Percentiles rank a stretch among this genome's conserved stretches.
phyloP scores from a whole-genome alignment of 64 coral and sea anemone species.

The Montipora capricornis region DNA sequence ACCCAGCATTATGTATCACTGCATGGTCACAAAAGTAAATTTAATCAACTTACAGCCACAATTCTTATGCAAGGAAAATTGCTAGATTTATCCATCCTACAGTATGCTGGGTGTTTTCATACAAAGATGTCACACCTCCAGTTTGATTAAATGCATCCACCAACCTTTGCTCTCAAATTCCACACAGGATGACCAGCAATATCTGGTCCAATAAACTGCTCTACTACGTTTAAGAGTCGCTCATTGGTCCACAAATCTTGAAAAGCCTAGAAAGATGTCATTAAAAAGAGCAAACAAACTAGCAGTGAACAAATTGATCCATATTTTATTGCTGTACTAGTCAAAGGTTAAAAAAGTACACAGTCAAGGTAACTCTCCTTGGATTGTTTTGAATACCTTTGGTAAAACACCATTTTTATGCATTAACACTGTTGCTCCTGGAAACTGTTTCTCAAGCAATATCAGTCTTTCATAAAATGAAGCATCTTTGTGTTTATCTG shows the following conservation, averaged over 20 bases:
- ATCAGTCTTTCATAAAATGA: conserved; percentile 77
- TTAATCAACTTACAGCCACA: too few relatives aligned
- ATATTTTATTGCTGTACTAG: neutral
- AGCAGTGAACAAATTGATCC: neutral
- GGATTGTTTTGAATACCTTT: conserved; percentile 44
- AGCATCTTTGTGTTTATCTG: conserved; percentile 84
- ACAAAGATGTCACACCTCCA: too few relatives aligned
- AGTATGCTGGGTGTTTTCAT: too few relatives aligned
- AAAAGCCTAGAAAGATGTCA: conserved; percentile 51
- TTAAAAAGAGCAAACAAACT: too few relatives aligned
- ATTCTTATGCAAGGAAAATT: too few relatives aligned
- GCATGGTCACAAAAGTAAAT: too few relatives aligned
- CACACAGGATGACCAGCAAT: conserved; percentile 81
- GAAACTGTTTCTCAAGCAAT: conserved; percentile 83
- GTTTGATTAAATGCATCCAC: neutral
- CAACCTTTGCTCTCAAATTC: conserved; percentile 81
- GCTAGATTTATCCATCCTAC: too few relatives aligned
- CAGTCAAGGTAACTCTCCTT: neutral
- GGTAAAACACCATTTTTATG: conserved; percentile 79
- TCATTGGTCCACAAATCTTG: conserved; percentile 79
- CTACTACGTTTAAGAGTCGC: conserved; percentile 73
- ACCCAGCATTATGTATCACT: too few relatives aligned
- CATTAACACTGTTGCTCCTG: conserved; percentile 72
- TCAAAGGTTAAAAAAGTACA: neutral
- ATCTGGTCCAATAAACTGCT: conserved; percentile 80